Conservation (phyloP, 2,113 vertebrate species). For the Oenanthe oenanthe region DNA sequence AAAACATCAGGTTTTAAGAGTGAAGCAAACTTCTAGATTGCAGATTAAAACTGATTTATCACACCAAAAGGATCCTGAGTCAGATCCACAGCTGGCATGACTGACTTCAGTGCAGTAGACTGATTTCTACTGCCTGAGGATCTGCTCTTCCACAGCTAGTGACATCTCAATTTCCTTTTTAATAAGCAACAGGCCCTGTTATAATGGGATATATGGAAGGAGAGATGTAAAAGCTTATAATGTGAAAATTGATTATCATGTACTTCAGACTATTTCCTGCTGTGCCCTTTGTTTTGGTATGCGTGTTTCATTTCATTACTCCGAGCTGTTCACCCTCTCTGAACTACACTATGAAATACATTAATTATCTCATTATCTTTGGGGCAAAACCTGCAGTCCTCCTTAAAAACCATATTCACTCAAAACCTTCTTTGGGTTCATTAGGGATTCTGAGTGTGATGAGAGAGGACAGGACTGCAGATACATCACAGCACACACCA, state of each 20-base stretch:
- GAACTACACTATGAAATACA: constrained; percentile 15
- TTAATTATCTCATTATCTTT: constrained; percentile 47
- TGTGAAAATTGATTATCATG: constrained; percentile 62
- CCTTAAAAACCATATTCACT: constrained; percentile 4
- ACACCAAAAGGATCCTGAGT: neutral
- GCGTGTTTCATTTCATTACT: constrained; percentile 28
- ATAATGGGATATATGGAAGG: constrained; percentile 43
- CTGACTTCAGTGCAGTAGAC: neutral
- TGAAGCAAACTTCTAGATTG: neutral
- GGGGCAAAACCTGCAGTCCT: constrained; percentile 38
- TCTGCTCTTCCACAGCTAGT: constrained; percentile 1
- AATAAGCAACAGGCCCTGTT: constrained; percentile 32
- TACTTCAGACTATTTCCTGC: constrained; percentile 59
- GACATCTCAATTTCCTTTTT: constrained; percentile 62
- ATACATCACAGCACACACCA: neutral
- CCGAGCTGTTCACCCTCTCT: neutral
- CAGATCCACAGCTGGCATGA: neutral
- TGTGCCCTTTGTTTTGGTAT: constrained; percentile 62
- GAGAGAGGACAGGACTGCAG: neutral
- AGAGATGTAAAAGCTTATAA: constrained; percentile 50
- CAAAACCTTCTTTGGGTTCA: neutral
- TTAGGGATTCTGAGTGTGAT: neutral
- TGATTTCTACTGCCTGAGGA: constrained; percentile 8
- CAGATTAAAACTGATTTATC: neutral
- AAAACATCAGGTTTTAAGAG: neutral